These are phyloP conservation scores for Pycnomerus fuliginosus DNA, from an alignment of 2,888 invertebrate genomes.

Conservation along the genomic window DNA sequence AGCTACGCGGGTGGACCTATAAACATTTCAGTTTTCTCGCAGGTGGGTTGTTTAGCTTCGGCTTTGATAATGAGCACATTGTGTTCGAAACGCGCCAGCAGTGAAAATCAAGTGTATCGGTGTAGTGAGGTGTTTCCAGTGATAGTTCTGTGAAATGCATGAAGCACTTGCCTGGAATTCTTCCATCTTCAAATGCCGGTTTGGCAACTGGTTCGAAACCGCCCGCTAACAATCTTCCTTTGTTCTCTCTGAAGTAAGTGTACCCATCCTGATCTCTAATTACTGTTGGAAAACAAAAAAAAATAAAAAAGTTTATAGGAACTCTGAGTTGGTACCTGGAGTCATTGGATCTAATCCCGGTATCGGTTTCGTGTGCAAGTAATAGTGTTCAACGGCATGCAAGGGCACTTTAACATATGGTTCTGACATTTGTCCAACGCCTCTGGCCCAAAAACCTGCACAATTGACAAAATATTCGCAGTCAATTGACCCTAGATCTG, in stretches of 20 bases:
- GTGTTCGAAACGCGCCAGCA: too few species aligned
- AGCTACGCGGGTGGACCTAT: too few species aligned
- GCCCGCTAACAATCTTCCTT: conserved; percentile 83
- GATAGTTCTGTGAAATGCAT: too few species aligned
- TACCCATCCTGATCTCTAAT: conserved; percentile 85
- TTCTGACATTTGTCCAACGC: conserved; percentile 80
- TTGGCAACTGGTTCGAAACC: conserved; percentile 92
- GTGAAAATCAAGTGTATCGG: too few species aligned
- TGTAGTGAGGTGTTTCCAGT: too few species aligned
- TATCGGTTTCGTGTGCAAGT: conserved; percentile 83
- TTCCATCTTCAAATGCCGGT: conserved; percentile 81
- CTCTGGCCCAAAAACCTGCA: conserved; percentile 92
- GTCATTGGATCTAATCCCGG: conserved; percentile 74
- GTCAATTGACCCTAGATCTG: conserved; percentile 71
- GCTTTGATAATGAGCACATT: too few species aligned
- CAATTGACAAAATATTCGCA: conserved; percentile 95
- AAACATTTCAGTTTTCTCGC: too few species aligned
- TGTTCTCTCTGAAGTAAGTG: conserved; percentile 81
- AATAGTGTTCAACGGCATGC: conserved; percentile 92
- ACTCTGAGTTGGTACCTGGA: conserved; percentile 71
- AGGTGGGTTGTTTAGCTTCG: too few species aligned
- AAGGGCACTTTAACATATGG: conserved; percentile 88
- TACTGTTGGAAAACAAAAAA: conserved; percentile 54
- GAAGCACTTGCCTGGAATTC: conserved; percentile 58
- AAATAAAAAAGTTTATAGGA: neutral